Base-by-base conservation (phyloP, 2,797 vertebrate species). In the Sibirionetta formosa region DNA sequence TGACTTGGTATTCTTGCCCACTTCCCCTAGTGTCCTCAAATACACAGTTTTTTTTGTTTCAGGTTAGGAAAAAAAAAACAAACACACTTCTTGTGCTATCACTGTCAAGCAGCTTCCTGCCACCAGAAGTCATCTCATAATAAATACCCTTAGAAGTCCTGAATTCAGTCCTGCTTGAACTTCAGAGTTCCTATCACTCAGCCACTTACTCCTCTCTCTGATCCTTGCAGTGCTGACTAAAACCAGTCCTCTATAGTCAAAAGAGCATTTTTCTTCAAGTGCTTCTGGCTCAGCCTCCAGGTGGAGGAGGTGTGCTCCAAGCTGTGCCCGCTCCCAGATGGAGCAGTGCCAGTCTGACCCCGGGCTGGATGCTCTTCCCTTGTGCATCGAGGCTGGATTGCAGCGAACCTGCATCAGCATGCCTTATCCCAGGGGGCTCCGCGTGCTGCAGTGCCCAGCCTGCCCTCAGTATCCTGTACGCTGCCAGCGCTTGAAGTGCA, bases 361-460 rank as follows among this genome's bases (percentile, higher is more conserved):
- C 15, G 1, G 14, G 5, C 68, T 60, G 44, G 18, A 18, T 48
- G 42, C 33, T 68, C 6, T 54, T 33, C 17, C 44, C 33, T 24
- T 19, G 17, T 3, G 27, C 50, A 38, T 5, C 13, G 50, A 31
- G 46, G 29, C 36, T 46, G 78, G 22, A 42, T 29, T 1, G 9
- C 11, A 20, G 38, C 8, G 11, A n/a, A 20, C 24, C 10, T 61
- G 24, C 29, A 24, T 14, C 15, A 7, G 19, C 36, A 7, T 16
- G 13, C 33, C 31, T 26, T 29, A 13, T 42, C 26, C 31, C 0
- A 14, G 40, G 42, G 51, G 58, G 31, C 53, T 42, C 22, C 14
- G 19, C 6, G 0, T 24, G 5, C 68, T 12, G 1, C 7, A 4
- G 6, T 14, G 15, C 12, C 46, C 35, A 15, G 1, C 31, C 35